A percentile compares a stretch with the other conserved stretches of the same genome.
Evolutionary conservation across 2,797 vertebrate species (phyloP).

Genomic region (Salmo trutta): DNA sequence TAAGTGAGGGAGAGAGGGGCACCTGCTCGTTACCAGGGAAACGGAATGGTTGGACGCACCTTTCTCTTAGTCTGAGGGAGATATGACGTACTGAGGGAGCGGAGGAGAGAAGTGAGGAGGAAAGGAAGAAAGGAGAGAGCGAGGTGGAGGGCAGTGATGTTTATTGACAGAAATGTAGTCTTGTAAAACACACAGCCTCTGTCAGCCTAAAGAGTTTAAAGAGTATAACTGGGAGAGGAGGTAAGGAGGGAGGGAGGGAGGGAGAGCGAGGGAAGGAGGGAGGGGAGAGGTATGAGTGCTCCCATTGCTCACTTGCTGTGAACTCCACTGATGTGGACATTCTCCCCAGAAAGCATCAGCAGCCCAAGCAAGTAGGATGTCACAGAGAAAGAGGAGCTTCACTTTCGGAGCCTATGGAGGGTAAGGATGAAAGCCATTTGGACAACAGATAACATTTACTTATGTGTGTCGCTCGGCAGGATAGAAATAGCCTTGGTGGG

Average conservation of each 20-base stretch:
- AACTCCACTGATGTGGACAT: too few relatives aligned
- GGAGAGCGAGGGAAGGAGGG: too few relatives aligned
- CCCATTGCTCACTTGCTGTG: too few relatives aligned
- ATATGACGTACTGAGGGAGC: neutral
- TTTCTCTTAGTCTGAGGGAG: slow-evolving; percentile 14
- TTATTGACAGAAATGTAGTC: slow-evolving; percentile 38
- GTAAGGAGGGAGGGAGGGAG: too few relatives aligned
- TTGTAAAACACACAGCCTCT: slow-evolving; percentile 17
- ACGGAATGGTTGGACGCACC: slow-evolving; percentile 14
- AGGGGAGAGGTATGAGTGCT: neutral
- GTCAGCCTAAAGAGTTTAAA: neutral
- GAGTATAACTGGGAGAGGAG: neutral
- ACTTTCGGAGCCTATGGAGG: slow-evolving; percentile 81
- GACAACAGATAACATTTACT: too few relatives aligned
- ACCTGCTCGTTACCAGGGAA: slow-evolving; percentile 27
- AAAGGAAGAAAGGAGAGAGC: neutral
- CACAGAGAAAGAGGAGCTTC: slow-evolving; percentile 77
- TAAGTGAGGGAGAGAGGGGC: slow-evolving; percentile 6
- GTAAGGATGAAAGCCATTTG: slow-evolving; percentile 62
- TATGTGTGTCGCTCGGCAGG: slow-evolving; percentile 1
- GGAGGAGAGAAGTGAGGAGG: neutral
- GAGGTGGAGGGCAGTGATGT: slow-evolving; percentile 10
- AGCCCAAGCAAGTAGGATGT: slow-evolving; percentile 55
- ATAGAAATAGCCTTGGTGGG: neutral
- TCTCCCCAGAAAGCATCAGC: too few relatives aligned